Evolutionary conservation across 2,113 vertebrate species (phyloP).

Genomic region (Atlantisia rogersi): DNA sequence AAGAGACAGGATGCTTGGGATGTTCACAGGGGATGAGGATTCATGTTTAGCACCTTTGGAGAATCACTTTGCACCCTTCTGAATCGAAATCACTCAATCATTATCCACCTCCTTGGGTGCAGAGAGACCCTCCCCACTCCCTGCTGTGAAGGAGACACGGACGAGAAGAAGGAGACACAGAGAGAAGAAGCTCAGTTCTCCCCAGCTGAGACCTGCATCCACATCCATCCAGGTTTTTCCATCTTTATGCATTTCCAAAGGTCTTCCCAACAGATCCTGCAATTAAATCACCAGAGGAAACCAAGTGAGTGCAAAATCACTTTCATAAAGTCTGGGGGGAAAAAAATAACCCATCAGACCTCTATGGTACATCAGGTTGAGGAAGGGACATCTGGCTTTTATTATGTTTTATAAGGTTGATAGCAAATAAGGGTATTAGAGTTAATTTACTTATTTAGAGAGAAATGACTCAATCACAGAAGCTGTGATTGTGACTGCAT

Average conservation of each 20-base stretch:
- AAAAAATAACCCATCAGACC: slow-evolving; percentile 6
- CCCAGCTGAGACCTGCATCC: neutral
- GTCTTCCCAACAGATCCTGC: neutral
- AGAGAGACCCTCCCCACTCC: neutral
- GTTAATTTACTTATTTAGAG: slow-evolving; percentile 93
- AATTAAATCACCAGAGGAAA: neutral
- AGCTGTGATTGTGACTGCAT: slow-evolving; percentile 85
- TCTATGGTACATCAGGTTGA: slow-evolving; percentile 49
- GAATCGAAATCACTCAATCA: neutral
- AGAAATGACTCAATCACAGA: slow-evolving; percentile 84
- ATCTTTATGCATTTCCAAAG: neutral
- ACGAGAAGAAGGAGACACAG: accelerated
- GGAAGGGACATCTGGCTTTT: slow-evolving; percentile 88
- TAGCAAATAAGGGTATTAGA: slow-evolving; percentile 93
- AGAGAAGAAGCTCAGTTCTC: neutral
- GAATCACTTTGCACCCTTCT: neutral
- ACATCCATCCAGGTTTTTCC: neutral
- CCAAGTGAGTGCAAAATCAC: neutral
- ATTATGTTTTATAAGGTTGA: slow-evolving; percentile 86
- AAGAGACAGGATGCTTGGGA: neutral
- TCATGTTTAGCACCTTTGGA: neutral
- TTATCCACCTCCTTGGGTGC: neutral
- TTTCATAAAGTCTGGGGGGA: slow-evolving; percentile 4
- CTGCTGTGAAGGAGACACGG: no score
- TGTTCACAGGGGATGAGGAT: neutral